Conservation (phyloP, 2,888 invertebrate genomes). For the Chromoteleia sp. region DNA sequence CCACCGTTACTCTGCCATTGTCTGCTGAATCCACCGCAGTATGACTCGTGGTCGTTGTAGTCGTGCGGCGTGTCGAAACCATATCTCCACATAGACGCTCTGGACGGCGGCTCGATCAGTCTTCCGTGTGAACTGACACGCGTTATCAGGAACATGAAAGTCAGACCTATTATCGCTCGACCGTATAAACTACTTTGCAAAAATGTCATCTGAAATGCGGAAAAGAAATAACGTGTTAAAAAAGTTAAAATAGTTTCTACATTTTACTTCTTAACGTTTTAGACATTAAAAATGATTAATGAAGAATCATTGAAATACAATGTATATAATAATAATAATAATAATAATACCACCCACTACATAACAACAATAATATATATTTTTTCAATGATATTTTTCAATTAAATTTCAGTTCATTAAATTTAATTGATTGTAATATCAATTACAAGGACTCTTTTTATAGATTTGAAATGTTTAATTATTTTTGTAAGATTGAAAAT, state of each 20-base stretch:
- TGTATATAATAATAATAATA: too few species aligned
- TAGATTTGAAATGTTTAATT: too few species aligned
- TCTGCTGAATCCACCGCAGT: constrained; percentile 94
- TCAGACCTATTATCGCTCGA: constrained; percentile 39
- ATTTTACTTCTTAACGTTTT: too few species aligned
- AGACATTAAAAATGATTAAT: too few species aligned
- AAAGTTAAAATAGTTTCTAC: too few species aligned
- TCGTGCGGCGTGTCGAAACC: constrained; percentile 95
- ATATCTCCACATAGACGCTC: constrained; percentile 95
- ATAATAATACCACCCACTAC: too few species aligned
- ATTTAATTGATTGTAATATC: too few species aligned
- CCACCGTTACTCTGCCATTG: constrained; percentile 93
- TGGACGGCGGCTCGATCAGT: constrained; percentile 93
- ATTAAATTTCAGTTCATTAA: too few species aligned
- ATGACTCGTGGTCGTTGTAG: constrained; percentile 95
- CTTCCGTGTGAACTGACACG: constrained; percentile 88
- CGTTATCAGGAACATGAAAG: constrained; percentile 67
- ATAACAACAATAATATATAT: too few species aligned
- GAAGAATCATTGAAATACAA: too few species aligned
- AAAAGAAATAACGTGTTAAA: not conserved
- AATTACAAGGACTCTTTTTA: too few species aligned
- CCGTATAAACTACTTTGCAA: constrained; percentile 26
- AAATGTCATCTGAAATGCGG: constrained; percentile 43
- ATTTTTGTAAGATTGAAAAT: not conserved
- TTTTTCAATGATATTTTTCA: too few species aligned